phyloP scores from a whole-genome alignment of 2,113 vertebrate species.

The Fukomys damarensis region DNA sequence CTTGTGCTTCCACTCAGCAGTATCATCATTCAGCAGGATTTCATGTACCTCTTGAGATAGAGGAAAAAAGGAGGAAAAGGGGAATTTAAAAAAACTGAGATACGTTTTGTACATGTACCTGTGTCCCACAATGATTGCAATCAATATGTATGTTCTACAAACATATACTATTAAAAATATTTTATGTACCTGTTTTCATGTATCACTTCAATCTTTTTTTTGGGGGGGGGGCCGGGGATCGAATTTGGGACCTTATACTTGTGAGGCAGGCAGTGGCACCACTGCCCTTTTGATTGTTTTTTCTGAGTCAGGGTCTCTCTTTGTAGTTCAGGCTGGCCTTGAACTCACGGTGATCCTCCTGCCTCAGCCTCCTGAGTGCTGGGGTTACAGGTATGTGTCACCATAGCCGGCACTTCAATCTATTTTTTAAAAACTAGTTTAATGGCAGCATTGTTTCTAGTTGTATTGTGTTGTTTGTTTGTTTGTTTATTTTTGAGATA shows the following conservation, averaged over 20 bases:
- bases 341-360: too few species aligned
- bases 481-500: neutral
- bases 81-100: neutral
- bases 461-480: too few species aligned
- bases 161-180: neutral
- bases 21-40: neutral
- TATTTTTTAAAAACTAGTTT: too few species aligned
- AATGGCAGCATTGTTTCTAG: too few species aligned
- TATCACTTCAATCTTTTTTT: neutral
- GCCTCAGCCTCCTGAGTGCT: too few species aligned
- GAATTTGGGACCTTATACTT: too few species aligned
- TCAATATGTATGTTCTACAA: neutral
- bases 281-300: too few species aligned
- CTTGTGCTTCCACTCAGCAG: neutral
- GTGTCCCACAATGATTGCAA: neutral
- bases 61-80: neutral
- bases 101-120: neutral
- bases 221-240: too few species aligned
- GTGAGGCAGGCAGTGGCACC: too few species aligned
- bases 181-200: conserved; percentile 46
- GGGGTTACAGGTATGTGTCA: too few species aligned
- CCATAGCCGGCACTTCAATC: too few species aligned
- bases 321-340: neutral
- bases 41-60: conserved; percentile 19
- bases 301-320: neutral